Conservation (phyloP, 2,797 vertebrate genomes). For the Myotis daubentonii region DNA sequence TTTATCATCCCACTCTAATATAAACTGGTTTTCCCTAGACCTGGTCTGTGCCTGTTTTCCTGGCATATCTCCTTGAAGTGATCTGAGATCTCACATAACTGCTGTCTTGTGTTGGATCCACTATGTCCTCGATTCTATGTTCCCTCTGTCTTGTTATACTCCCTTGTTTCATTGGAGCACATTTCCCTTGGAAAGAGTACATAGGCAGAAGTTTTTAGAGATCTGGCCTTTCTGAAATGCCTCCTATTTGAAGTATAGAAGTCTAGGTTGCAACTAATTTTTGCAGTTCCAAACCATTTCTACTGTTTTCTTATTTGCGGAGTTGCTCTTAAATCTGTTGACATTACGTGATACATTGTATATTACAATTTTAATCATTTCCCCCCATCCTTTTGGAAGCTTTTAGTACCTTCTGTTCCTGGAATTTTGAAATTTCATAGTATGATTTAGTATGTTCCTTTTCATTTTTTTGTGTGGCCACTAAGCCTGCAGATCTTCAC, state of each 20-base stretch:
- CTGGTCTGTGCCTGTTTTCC: neutral
- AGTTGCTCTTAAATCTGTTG: neutral
- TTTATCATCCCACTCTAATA: neutral
- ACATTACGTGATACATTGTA: neutral
- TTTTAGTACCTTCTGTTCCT: neutral
- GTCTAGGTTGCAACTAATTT: conserved; percentile 54
- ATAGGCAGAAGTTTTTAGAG: neutral
- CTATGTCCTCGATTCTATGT: neutral
- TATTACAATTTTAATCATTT: neutral
- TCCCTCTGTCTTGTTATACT: neutral
- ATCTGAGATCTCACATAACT: conserved; percentile 27
- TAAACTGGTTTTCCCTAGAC: neutral
- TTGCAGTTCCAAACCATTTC: neutral
- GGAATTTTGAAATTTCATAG: conserved; percentile 13
- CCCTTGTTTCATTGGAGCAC: neutral
- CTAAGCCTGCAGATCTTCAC: neutral
- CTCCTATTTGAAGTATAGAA: neutral
- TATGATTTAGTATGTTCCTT: neutral
- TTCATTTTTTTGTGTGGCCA: neutral
- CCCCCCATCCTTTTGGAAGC: neutral
- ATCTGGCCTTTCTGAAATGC: neutral
- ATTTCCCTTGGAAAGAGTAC: neutral
- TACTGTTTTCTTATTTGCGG: neutral
- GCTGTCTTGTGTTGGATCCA: neutral
- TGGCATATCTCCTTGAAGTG: conserved; percentile 9